Percentiles rank a stretch among this genome's conserved stretches.
These are phyloP conservation scores for Pavo muticus DNA, from an alignment of 2,113 vertebrate genomes.

Conservation along the genomic window DNA sequence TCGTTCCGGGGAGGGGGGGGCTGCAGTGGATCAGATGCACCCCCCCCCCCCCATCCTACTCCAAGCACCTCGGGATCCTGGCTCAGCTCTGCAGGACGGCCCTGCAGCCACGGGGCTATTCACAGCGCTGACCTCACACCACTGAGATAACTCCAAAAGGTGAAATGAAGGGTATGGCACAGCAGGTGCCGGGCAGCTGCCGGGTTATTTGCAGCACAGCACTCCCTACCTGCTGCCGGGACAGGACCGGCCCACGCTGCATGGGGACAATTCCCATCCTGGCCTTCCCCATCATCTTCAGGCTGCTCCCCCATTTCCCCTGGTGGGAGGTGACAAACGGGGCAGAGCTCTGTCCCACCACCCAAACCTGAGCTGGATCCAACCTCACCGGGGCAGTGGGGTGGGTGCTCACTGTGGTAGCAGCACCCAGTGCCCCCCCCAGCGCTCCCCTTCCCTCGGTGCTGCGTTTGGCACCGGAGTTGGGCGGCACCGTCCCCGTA, in stretches of 20 bases:
- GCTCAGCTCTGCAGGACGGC: no score
- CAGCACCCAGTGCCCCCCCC: neutral
- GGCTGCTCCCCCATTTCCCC: neutral
- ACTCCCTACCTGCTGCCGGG: neutral
- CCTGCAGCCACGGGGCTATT: neutral
- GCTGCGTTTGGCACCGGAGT: rapidly evolving
- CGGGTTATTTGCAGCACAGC: neutral
- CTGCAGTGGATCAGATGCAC: neutral
- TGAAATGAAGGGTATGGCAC: neutral
- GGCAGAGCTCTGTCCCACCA: neutral
- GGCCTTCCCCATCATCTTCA: neutral
- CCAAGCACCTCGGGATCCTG: no score
- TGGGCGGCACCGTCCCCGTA: rapidly evolving
- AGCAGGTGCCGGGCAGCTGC: neutral
- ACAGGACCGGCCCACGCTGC: neutral
- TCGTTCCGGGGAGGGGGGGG: no score
- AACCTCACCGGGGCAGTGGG: rapidly evolving
- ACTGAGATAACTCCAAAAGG: rapidly evolving
- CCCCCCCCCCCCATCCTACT: no score
- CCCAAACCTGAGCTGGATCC: rapidly evolving
- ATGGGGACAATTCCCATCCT: neutral
- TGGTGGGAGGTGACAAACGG: neutral
- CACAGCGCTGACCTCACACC: neutral
- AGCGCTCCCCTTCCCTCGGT: rapidly evolving
- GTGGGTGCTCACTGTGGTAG: neutral